These are phyloP conservation scores for Trachemys scripta DNA, from an alignment of 2,113 vertebrate species.

Conservation along the genomic window DNA sequence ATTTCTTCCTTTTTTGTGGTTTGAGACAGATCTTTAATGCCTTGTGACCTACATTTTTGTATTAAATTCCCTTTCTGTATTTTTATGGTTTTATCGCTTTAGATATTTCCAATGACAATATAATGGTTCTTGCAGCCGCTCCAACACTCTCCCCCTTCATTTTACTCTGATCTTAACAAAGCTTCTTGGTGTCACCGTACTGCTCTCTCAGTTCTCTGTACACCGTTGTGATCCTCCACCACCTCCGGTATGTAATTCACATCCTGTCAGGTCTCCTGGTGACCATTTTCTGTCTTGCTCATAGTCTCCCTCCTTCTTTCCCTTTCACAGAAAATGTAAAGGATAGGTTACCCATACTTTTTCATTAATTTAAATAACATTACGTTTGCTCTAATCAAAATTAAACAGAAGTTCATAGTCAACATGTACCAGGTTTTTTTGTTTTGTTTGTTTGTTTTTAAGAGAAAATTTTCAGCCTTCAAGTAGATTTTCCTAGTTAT, in stretches of 20 bases:
- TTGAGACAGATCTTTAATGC: conserved; percentile 19
- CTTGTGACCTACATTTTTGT: conserved; percentile 27
- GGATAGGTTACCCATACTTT: neutral
- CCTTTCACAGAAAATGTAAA: neutral
- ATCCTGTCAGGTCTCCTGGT: conserved; percentile 17
- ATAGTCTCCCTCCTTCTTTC: neutral
- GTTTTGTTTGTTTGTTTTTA: neutral
- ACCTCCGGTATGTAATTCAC: neutral
- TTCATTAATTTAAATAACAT: neutral
- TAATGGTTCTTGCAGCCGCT: neutral
- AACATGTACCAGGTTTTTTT: neutral
- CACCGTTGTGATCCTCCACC: conserved; percentile 54
- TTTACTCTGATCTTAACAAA: conserved; percentile 39
- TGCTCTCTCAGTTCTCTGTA: conserved; percentile 45
- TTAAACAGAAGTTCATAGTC: neutral
- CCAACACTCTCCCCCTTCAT: neutral
- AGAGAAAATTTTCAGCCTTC: neutral
- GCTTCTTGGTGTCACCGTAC: conserved; percentile 56
- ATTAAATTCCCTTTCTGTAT: conserved; percentile 31
- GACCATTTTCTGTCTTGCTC: conserved; percentile 16
- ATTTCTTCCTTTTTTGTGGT: conserved; percentile 16
- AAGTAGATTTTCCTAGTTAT: neutral
- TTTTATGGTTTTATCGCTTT: conserved; percentile 31
- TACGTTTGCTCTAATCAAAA: neutral
- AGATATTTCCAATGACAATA: conserved; percentile 1